Evolutionary conservation across 2,113 vertebrate genomes (phyloP).

Genomic region (Ursus arctos): DNA sequence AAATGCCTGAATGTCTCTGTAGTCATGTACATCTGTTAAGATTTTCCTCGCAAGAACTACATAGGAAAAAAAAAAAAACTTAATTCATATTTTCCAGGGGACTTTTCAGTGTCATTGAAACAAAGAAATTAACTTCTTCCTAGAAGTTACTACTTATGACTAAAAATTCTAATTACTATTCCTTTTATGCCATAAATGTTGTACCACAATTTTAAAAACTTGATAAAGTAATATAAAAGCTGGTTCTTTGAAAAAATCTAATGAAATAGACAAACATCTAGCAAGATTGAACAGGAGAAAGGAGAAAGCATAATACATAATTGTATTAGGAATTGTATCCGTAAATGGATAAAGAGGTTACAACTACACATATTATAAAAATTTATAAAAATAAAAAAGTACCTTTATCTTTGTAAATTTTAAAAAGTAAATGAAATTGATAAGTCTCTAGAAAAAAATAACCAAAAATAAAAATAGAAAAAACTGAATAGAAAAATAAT

Average conservation of each 20-base stretch:
- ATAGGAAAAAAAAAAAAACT: conserved; percentile 19
- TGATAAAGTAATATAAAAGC: not conserved
- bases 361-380: not conserved
- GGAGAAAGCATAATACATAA: not conserved
- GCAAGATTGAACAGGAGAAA: not conserved
- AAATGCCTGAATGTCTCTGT: not conserved
- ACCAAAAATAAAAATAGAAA: not conserved
- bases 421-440: not conserved
- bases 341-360: not conserved
- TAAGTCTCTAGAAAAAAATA: not conserved
- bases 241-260: not conserved
- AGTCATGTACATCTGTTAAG: not conserved
- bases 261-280: not conserved
- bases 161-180: not conserved
- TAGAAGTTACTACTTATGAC: conserved; percentile 18
- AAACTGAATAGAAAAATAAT: not conserved
- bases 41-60: not conserved
- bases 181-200: not conserved
- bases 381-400: not conserved
- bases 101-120: conserved; percentile 12
- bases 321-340: not conserved
- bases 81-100: not conserved
- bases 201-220: not conserved
- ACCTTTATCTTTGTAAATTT: not conserved
- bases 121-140: not conserved